phyloP scores from a whole-genome alignment of 2,113 vertebrate species.

The Xiphias gladius region DNA sequence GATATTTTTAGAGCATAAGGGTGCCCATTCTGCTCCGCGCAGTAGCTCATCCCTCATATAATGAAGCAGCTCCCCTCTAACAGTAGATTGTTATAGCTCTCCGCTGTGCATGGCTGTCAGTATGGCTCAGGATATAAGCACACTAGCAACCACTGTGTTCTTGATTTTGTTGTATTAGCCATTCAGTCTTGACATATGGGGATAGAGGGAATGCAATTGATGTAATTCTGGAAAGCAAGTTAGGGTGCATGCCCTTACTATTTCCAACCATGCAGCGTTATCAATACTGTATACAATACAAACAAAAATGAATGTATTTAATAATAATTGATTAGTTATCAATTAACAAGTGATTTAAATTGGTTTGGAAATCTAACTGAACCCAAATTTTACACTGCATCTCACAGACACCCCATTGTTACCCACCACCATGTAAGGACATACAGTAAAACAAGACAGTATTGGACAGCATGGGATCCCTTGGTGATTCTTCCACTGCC shows the following conservation, averaged over 20 bases:
- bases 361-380: conserved; percentile 20
- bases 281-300: not conserved
- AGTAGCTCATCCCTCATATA: conserved; percentile 32
- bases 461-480: conserved; percentile 28
- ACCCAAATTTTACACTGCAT: not conserved
- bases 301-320: conserved; percentile 1
- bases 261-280: not conserved
- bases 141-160: not conserved
- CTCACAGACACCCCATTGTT: not conserved
- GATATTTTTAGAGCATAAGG: conserved; percentile 70
- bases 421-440: not conserved
- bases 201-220: not conserved
- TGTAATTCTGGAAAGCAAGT: not conserved
- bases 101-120: conserved; percentile 24
- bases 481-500: conserved; percentile 51
- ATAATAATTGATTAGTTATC: conserved; percentile 7
- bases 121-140: conserved; percentile 17
- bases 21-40: conserved; percentile 32
- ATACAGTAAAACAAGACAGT: conserved; percentile 44
- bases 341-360: not conserved
- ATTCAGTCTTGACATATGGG: conserved; percentile 22
- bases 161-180: conserved; percentile 6
- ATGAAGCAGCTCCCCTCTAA: conserved; percentile 17
- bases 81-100: conserved; percentile 34
- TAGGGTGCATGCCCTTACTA: not conserved